These are phyloP conservation scores for Tromatobia lineatoria DNA, from an alignment of 2,888 invertebrate species.

Conservation along the genomic window DNA sequence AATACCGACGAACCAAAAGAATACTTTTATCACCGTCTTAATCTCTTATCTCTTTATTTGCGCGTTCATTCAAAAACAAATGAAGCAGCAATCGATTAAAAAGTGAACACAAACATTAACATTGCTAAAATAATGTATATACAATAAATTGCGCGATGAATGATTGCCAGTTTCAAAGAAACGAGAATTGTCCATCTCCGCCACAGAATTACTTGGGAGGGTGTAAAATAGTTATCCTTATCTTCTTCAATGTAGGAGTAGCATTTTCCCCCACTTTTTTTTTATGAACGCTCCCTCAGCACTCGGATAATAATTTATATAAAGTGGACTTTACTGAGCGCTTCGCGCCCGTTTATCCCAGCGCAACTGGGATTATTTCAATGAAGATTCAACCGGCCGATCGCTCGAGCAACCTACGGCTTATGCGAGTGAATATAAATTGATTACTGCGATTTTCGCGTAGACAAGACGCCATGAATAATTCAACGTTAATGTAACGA, in stretches of 20 bases:
- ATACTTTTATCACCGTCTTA: not conserved
- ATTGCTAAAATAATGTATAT: constrained; percentile 1
- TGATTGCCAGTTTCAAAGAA: not conserved
- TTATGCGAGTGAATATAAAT: constrained; percentile 55
- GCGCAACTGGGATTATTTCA: not conserved
- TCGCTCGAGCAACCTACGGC: constrained; percentile 15
- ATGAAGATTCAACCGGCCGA: constrained; percentile 25
- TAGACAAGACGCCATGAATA: constrained; percentile 63
- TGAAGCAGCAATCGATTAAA: not conserved
- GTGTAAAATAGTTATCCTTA: not conserved
- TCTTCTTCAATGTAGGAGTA: constrained; percentile 11
- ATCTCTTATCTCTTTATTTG: not conserved
- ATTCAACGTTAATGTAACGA: constrained; percentile 69
- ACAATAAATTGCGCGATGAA: not conserved
- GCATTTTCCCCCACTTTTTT: not conserved
- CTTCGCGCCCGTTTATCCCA: not conserved
- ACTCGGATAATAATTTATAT: constrained; percentile 20
- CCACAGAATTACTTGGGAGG: constrained; percentile 1
- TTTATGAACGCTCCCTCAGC: not conserved
- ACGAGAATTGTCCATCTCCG: not conserved
- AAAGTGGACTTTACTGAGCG: constrained; percentile 21
- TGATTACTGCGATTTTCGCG: constrained; percentile 46
- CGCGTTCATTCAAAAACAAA: constrained; percentile 2
- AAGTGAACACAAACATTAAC: not conserved
- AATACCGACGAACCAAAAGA: not conserved